A percentile compares a stretch with the other conserved stretches of the same genome.
These are phyloP conservation scores for Decapterus maruadsi DNA, from an alignment of 2,797 vertebrate species.

Conservation along the genomic window DNA sequence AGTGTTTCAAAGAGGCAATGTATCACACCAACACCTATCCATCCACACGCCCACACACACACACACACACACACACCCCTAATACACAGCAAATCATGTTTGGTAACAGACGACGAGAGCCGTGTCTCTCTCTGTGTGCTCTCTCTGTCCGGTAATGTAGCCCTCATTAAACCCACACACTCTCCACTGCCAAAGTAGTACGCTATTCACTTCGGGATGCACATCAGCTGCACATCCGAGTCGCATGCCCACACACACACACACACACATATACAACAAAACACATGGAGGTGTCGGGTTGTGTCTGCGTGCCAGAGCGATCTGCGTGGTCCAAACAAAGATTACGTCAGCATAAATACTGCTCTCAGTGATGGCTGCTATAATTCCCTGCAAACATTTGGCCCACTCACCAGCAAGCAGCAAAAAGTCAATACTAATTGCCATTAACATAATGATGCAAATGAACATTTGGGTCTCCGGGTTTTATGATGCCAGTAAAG, in stretches of 20 bases:
- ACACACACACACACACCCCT: slow-evolving; percentile 22
- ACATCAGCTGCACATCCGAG: slow-evolving; percentile 41
- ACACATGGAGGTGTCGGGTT: slow-evolving; percentile 37
- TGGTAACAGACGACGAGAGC: slow-evolving; percentile 37
- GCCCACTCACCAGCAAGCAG: slow-evolving; percentile 54
- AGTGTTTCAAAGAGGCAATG: slow-evolving; percentile 42
- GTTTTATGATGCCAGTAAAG: slow-evolving; percentile 65
- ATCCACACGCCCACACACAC: slow-evolving; percentile 52
- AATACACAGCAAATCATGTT: slow-evolving; percentile 42
- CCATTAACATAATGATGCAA: slow-evolving; percentile 79
- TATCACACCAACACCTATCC: slow-evolving; percentile 39
- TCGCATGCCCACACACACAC: slow-evolving; percentile 16
- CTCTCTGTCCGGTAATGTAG: slow-evolving; percentile 56
- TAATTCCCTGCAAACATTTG: slow-evolving; percentile 69
- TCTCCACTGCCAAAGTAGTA: slow-evolving; percentile 55
- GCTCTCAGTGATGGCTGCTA: slow-evolving; percentile 50
- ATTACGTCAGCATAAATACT: slow-evolving; percentile 60
- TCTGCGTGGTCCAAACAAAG: slow-evolving; percentile 37
- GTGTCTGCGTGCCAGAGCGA: slow-evolving; percentile 18
- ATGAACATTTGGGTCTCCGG: slow-evolving; percentile 71
- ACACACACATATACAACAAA: not conserved
- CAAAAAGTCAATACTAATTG: slow-evolving; percentile 75
- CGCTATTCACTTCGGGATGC: slow-evolving; percentile 36
- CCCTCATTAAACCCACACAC: slow-evolving; percentile 63
- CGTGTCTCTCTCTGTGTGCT: slow-evolving; percentile 34